Base-by-base conservation (phyloP, 2,113 vertebrate species). In the Tachysurus vachellii region DNA sequence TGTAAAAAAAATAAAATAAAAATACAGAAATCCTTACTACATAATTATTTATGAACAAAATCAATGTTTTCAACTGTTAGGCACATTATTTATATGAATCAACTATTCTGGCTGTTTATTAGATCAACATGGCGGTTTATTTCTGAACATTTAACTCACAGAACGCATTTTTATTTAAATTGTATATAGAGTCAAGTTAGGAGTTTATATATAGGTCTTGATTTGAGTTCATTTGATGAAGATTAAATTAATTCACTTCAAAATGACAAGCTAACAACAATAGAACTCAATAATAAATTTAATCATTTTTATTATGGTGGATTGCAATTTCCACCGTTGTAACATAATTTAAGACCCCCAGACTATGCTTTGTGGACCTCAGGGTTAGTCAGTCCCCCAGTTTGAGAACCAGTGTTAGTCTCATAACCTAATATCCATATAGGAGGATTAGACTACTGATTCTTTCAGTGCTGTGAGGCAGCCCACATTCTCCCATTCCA, bases 401-500 rank as follows among this genome's bases (percentile, higher is more conserved):
- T 36, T 57, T 36, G 16, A 9, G 28, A 80, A 57, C 1, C 28
- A 59, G 12, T 57, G 59, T 62, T 77, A 50, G 56, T 77, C 21
- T 77, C 26, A 53, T 47, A 66, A 19, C 28, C n/a, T 80, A 26
- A 68, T 80, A n/a, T 66, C 44, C 36, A 54, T 68, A 77, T 31
- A 80, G 31, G 7, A 57, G 76, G 12, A 86, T 42, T 54, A 17
- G 47, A 12, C 57, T 61, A 12, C 17, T 81, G 59, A 47, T 42
- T 68, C 53, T 36, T 9, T 12, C 17, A 89, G 23, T 77, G 11
- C 36, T 76, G 80, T 83, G 83, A 87, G 77, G 91, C 90, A 86
- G 91, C 91, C 90, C 87, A 85, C 91, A 92, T 80, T 91, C 79
- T 89, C 88, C 62, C 79, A 84, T 86, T 88, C 76, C 73, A 86